Evolutionary conservation across 64 coral and sea anemone genomes (phyloP).

Genomic region (Montipora foliosa): DNA sequence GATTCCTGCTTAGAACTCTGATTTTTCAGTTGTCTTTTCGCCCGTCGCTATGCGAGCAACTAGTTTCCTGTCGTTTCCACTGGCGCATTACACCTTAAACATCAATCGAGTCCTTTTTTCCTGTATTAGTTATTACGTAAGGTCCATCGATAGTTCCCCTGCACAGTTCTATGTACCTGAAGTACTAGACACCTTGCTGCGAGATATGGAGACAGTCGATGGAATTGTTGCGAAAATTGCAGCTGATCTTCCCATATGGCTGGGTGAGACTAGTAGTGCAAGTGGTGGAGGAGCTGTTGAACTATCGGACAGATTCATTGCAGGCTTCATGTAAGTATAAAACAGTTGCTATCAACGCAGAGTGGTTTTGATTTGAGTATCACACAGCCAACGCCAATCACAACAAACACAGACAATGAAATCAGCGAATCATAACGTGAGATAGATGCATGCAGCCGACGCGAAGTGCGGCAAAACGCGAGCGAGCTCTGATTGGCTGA

Average conservation of each 20-base stretch:
- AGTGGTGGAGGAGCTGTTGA: constrained; percentile 77
- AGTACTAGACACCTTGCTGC: constrained; percentile 64
- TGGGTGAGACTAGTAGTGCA: constrained; percentile 83
- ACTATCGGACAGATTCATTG: constrained; percentile 77
- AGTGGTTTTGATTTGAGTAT: not conserved
- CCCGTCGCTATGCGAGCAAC: no score
- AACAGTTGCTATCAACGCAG: not conserved
- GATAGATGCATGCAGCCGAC: no score
- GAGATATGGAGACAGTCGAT: constrained; percentile 33
- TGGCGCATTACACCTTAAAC: no score
- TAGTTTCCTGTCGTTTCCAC: no score
- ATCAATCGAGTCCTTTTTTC: not conserved
- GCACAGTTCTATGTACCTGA: constrained; percentile 73
- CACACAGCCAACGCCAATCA: no score
- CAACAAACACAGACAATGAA: no score
- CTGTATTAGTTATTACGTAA: constrained; percentile 73
- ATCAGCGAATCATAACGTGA: no score
- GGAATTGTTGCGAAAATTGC: constrained; percentile 36
- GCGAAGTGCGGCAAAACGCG: no score
- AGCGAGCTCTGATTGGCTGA: no score
- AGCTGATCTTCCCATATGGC: constrained; percentile 61
- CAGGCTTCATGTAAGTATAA: constrained; percentile 66
- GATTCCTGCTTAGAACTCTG: no score
- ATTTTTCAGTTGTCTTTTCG: no score
- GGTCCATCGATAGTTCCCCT: constrained; percentile 27